These are phyloP conservation scores for Zaprionus vittiger DNA, from an alignment of 1,140 invertebrate genomes.

Conservation along the genomic window DNA sequence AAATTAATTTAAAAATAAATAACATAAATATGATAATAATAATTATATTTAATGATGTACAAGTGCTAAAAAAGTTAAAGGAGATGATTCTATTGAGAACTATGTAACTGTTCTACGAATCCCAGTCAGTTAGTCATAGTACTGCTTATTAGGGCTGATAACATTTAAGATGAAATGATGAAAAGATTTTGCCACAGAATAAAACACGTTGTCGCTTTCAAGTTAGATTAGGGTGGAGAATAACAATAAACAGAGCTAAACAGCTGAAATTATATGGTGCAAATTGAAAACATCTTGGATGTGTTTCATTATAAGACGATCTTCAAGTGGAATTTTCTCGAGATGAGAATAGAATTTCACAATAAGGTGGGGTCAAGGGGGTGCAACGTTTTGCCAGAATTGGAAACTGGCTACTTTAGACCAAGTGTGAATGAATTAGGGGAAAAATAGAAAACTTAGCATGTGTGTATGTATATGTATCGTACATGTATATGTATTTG, in stretches of 20 bases:
- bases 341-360: slow-evolving; percentile 54
- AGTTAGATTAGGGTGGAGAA: background rate
- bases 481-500: slow-evolving; percentile 21
- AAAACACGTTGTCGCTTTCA: background rate
- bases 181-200: background rate
- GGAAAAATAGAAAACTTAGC: slow-evolving; percentile 37
- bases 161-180: background rate
- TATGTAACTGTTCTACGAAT: background rate
- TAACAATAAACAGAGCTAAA: slow-evolving; percentile 1
- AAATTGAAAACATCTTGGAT: slow-evolving; percentile 10
- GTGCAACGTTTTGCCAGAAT: slow-evolving; percentile 1
- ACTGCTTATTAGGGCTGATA: slow-evolving; percentile 14
- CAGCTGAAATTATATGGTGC: slow-evolving; percentile 13
- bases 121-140: background rate
- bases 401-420: slow-evolving; percentile 58
- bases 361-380: slow-evolving; percentile 31
- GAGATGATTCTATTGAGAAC: background rate
- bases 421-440: slow-evolving; percentile 66
- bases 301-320: slow-evolving; percentile 7
- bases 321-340: slow-evolving; percentile 37
- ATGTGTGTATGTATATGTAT: slow-evolving; percentile 39
- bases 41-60: background rate
- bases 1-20: background rate
- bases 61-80: background rate
- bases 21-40: background rate